Percentiles rank a stretch among this genome's conserved stretches.
Conservation (phyloP, 2,797 vertebrate species). For the Schizopygopsis pylzovi region DNA sequence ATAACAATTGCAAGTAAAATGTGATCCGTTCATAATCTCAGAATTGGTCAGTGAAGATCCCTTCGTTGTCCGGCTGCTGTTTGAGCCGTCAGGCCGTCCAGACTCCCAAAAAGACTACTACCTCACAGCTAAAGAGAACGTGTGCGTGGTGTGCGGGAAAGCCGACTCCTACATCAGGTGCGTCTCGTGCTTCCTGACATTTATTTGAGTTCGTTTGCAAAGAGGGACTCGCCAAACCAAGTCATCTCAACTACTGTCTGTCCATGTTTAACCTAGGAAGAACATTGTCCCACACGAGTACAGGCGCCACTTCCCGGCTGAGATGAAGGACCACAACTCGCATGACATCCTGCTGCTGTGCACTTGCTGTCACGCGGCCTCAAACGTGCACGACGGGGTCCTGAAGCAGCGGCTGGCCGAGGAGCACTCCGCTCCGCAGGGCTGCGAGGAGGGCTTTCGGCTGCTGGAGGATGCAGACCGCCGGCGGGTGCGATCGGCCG, state of each 20-base stretch:
- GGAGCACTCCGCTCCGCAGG: conserved; percentile 88
- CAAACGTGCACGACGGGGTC: conserved; percentile 90
- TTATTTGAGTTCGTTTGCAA: background rate
- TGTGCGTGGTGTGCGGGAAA: conserved; percentile 96
- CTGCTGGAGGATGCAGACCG: conserved; percentile 88
- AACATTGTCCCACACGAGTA: conserved; percentile 97
- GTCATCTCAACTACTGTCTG: background rate
- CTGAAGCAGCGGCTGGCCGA: conserved; percentile 92
- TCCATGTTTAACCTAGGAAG: conserved; percentile 79
- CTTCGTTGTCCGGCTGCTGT: conserved; percentile 90
- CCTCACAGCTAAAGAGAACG: conserved; percentile 94
- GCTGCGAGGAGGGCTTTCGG: conserved; percentile 90
- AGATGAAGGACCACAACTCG: conserved; percentile 99
- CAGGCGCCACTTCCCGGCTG: conserved; percentile 91
- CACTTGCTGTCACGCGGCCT: conserved; percentile 92
- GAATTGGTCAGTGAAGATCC: conserved; percentile 91
- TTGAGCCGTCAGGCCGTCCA: conserved; percentile 94
- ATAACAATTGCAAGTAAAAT: background rate
- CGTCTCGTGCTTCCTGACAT: conserved; percentile 43
- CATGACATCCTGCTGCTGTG: conserved; percentile 96
- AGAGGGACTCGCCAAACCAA: background rate
- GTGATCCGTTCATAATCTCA: conserved; percentile 60
- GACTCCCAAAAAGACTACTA: conserved; percentile 96
- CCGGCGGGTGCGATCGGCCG: conserved; percentile 89
- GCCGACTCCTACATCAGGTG: conserved; percentile 95